phyloP scores from a whole-genome alignment of 2,888 invertebrate species.

The Maniola hyperantus region DNA sequence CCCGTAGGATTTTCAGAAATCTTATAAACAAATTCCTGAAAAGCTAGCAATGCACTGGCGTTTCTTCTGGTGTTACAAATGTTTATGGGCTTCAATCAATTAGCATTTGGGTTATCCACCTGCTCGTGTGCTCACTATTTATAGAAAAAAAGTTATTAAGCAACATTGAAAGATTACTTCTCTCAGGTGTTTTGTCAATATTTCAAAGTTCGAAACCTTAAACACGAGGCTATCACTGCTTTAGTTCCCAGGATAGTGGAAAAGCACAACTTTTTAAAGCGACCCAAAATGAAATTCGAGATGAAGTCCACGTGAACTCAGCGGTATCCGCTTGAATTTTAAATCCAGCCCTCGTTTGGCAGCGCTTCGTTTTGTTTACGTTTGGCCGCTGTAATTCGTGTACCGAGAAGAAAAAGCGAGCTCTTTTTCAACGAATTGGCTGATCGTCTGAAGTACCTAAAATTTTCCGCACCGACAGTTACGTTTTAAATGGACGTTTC shows the following conservation, averaged over 20 bases:
- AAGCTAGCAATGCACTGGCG: no score
- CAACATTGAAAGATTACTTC: no score
- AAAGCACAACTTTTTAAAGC: conserved; percentile 25
- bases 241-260: not conserved
- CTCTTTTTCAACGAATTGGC: conserved; percentile 13
- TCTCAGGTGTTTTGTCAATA: no score
- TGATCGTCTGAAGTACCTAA: conserved; percentile 12
- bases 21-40: no score
- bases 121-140: no score
- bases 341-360: conserved; percentile 25
- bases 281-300: conserved; percentile 28
- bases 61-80: no score
- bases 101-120: no score
- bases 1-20: no score
- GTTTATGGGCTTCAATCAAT: no score
- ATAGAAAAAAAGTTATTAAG: no score
- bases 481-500: conserved; percentile 1
- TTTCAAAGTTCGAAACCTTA: no score
- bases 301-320: conserved; percentile 21
- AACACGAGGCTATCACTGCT: not conserved
- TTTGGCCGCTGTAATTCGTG: conserved; percentile 25
- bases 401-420: conserved; percentile 23
- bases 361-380: conserved; percentile 29
- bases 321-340: conserved; percentile 24
- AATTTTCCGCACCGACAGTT: not conserved